Evolutionary conservation across 2,113 vertebrate species (phyloP).

Genomic region (Myrmecophaga tridactyla): DNA sequence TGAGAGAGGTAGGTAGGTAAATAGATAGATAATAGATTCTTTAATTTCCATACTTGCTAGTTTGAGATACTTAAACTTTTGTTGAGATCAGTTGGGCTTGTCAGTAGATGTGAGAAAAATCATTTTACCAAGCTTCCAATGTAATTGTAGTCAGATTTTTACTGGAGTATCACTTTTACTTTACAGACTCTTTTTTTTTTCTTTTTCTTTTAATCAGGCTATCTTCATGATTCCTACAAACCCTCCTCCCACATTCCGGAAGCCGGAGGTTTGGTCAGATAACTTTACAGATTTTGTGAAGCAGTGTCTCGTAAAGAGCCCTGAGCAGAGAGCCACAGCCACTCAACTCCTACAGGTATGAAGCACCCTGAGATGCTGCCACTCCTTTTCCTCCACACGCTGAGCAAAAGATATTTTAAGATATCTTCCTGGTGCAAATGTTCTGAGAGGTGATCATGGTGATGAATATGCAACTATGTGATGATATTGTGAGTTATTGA

Average conservation of each 20-base stretch:
- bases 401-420: not conserved
- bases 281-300: slow-evolving; percentile 90
- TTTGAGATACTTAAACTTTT: not conserved
- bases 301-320: slow-evolving; percentile 95
- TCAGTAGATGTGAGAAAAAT: not conserved
- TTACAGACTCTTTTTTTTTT: not conserved
- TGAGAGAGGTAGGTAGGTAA: not conserved
- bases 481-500: too few relatives aligned
- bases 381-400: not conserved
- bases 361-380: not conserved
- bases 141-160: not conserved
- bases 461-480: too few relatives aligned
- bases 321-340: slow-evolving; percentile 91
- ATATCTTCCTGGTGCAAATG: too few relatives aligned
- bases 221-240: slow-evolving; percentile 99
- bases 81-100: not conserved
- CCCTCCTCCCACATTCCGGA: slow-evolving; percentile 92
- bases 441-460: too few relatives aligned
- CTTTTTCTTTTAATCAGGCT: slow-evolving; percentile 83
- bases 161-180: slow-evolving; percentile 10
- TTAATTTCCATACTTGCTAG: not conserved
- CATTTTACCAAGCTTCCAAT: not conserved
- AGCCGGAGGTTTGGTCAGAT: slow-evolving; percentile 90
- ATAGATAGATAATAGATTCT: not conserved
- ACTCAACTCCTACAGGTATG: slow-evolving; percentile 94